These are phyloP conservation scores for Anthoscopus minutus DNA, from an alignment of 2,113 vertebrate species.

Conservation along the genomic window DNA sequence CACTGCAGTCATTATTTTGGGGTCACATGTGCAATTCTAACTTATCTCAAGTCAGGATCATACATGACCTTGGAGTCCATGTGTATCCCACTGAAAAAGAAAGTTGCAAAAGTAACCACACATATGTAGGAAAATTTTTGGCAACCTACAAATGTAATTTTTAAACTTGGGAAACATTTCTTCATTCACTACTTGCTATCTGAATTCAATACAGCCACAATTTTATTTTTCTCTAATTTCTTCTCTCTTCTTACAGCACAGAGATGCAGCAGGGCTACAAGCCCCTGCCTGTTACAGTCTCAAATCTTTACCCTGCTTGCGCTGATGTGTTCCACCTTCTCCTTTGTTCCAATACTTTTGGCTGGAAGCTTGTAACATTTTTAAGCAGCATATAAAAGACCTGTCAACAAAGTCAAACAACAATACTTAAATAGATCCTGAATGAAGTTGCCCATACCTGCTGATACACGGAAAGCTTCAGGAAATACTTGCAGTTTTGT, in stretches of 20 bases:
- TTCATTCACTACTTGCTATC: not conserved
- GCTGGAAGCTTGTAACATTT: not conserved
- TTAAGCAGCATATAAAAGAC: not conserved
- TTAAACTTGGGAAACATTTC: not conserved
- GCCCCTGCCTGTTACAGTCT: not conserved
- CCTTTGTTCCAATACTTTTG: not conserved
- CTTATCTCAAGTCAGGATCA: not conserved
- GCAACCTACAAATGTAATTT: not conserved
- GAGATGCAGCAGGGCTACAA: not conserved
- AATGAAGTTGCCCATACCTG: not conserved
- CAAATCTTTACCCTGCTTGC: not conserved
- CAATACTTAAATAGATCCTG: not conserved
- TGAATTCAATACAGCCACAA: not conserved
- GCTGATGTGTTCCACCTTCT: not conserved
- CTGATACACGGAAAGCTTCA: not conserved
- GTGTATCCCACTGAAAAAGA: not conserved
- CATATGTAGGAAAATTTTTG: rapidly evolving
- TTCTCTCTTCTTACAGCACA: rapidly evolving
- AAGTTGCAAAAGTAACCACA: not conserved
- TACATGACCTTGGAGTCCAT: not conserved
- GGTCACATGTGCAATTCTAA: not conserved
- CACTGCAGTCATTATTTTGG: not conserved
- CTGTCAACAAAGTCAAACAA: not conserved
- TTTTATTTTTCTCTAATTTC: not conserved
- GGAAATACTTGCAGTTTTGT: not conserved